Conservation (phyloP, 2,113 vertebrate species). For the Caloenas nicobarica region DNA sequence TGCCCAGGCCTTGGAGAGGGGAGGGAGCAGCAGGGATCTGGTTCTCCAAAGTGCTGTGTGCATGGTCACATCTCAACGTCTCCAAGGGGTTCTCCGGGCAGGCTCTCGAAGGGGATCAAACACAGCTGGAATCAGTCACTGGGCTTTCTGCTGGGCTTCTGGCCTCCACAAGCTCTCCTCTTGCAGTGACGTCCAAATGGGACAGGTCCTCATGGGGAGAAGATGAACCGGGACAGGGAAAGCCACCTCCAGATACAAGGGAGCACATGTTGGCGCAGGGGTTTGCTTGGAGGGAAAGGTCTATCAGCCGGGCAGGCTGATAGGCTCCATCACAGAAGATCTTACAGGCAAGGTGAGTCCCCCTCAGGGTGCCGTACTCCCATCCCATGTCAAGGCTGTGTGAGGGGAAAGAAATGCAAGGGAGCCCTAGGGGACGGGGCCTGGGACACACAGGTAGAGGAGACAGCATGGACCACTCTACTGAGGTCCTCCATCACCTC, state of each 20-base stretch:
- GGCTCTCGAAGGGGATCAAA: background rate
- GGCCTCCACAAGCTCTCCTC: background rate
- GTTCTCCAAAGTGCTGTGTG: constrained; percentile 69
- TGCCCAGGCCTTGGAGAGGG: constrained; percentile 14
- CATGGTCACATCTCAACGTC: constrained; percentile 48
- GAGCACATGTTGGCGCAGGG: background rate
- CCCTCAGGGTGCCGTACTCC: fast-evolving
- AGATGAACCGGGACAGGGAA: background rate
- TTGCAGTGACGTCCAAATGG: background rate
- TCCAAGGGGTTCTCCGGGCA: background rate
- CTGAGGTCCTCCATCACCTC: background rate
- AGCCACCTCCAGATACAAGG: background rate
- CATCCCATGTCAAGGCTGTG: background rate
- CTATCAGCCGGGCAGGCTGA: background rate
- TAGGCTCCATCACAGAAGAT: background rate
- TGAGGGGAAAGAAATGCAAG: background rate
- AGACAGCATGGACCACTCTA: background rate
- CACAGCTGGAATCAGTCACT: background rate
- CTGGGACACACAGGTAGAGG: background rate
- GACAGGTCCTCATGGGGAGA: background rate
- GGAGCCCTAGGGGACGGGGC: background rate
- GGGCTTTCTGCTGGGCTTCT: background rate
- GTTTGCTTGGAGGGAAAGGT: background rate
- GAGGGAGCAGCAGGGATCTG: constrained; percentile 59
- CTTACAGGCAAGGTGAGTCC: background rate